Evolutionary conservation across 1,140 invertebrate genomes (phyloP), one percentile per base, ranked within the genome.

Genomic region (Drosophila kikkawai): DNA sequence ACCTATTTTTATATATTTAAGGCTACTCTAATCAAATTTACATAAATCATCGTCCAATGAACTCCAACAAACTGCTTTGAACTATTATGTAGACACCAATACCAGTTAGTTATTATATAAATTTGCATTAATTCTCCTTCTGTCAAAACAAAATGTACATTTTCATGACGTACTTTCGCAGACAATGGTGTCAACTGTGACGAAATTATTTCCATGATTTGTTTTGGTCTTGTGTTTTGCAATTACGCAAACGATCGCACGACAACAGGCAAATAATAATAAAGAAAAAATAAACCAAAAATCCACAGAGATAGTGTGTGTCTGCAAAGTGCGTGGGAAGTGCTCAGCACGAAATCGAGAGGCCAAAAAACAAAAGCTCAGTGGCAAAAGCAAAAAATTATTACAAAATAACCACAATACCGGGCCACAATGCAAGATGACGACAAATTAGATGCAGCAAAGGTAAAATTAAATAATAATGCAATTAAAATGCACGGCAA

Each of bases 371-470:
- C 69, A 79, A 80, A 60, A 69, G 74, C 79, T 57, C 57, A 29
- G 56, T 22, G 39, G n/a, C 22, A 13, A 42, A 71, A 13, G 42
- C 71, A 68, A 50, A 61, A 82, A 58, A 80, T 71, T 63, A 88
- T 90, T 88, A 85, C 81, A 75, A 90, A 88, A 90, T 90, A 70
- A 69, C 81, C 80, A 78, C 51, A 78, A 56, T 36, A 22, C 8
- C 41, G 61, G 61, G 44, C 19, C 41, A 73, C 67, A 71, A 51
- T 71, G 67, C 67, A 73, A 67, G 48, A 71, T 79, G 70, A 83
- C 83, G 65, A 84, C 85, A 88, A 87, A 87, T 88, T 88, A 88
- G 80, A 87, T 88, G 83, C 83, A 87, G 84, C 74, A 80, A 81
- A 83, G 59, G 65, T 58, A 58, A 78, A 87, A 87, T 88, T 80